Conservation (phyloP, 2,797 vertebrate species). For the Mus spretus region DNA sequence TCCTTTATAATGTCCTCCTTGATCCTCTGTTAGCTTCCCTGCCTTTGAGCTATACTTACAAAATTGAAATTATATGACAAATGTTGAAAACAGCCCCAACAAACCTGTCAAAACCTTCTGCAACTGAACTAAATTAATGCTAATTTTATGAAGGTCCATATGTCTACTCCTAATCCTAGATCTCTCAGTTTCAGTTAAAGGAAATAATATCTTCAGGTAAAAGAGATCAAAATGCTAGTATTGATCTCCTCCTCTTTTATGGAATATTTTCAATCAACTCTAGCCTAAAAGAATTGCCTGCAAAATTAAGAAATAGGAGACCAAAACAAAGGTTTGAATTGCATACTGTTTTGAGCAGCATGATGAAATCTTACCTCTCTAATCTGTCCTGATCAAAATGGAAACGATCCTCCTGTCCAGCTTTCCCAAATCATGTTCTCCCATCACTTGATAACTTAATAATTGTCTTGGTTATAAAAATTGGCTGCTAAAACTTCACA, state of each 20-base stretch:
- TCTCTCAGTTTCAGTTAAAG: neutral
- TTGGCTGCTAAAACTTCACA: neutral
- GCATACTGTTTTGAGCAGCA: neutral
- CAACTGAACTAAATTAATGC: neutral
- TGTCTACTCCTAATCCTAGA: neutral
- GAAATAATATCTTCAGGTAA: neutral
- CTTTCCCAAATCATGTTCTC: accelerated
- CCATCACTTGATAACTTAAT: neutral
- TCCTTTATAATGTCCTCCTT: neutral
- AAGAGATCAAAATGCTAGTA: neutral
- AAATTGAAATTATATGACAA: neutral
- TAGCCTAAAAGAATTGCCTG: neutral
- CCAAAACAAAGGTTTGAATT: neutral
- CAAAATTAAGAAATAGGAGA: neutral
- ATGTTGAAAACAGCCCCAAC: neutral
- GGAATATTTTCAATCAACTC: neutral
- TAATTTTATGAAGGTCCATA: neutral
- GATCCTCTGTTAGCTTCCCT: too few species aligned
- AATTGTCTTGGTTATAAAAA: neutral
- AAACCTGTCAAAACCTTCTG: neutral
- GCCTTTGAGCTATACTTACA: neutral
- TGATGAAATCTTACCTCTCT: neutral
- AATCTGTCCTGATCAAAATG: neutral
- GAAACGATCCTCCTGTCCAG: neutral
- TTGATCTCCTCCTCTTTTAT: neutral